These are phyloP conservation scores for Boulengeromyrus knoepffleri DNA, from an alignment of 2,113 vertebrate genomes.

Conservation along the genomic window DNA sequence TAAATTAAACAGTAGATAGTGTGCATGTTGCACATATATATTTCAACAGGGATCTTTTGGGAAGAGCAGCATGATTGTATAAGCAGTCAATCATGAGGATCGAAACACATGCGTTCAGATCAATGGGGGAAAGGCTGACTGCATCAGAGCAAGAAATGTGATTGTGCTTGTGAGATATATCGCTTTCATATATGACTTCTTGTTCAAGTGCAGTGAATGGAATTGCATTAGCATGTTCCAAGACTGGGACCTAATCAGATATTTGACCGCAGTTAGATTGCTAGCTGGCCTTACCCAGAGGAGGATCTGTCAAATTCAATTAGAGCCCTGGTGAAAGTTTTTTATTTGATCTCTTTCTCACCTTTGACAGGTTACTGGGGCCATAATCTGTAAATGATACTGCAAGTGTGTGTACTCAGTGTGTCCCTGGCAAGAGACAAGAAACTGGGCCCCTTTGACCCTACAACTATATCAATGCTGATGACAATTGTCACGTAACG, in stretches of 20 bases:
- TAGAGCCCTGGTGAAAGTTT: not conserved
- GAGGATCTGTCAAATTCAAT: not conserved
- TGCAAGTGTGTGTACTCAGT: not conserved
- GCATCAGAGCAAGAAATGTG: not conserved
- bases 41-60: not conserved
- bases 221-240: not conserved
- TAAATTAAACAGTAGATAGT: not conserved
- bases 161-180: not conserved
- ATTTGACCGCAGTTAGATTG: not conserved
- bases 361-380: not conserved
- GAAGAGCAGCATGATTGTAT: not conserved
- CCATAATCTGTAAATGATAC: not conserved
- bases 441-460: not conserved
- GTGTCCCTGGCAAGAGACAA: not conserved
- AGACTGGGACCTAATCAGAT: not conserved
- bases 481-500: not conserved
- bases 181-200: not conserved
- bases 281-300: not conserved
- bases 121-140: not conserved
- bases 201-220: conserved; percentile 8
- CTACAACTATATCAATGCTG: not conserved
- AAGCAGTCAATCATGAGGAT: not conserved
- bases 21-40: not conserved
- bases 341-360: not conserved
- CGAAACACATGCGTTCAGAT: not conserved